These are phyloP conservation scores for Catharus bicknelli DNA, from an alignment of 2,113 vertebrate species.

Conservation along the genomic window DNA sequence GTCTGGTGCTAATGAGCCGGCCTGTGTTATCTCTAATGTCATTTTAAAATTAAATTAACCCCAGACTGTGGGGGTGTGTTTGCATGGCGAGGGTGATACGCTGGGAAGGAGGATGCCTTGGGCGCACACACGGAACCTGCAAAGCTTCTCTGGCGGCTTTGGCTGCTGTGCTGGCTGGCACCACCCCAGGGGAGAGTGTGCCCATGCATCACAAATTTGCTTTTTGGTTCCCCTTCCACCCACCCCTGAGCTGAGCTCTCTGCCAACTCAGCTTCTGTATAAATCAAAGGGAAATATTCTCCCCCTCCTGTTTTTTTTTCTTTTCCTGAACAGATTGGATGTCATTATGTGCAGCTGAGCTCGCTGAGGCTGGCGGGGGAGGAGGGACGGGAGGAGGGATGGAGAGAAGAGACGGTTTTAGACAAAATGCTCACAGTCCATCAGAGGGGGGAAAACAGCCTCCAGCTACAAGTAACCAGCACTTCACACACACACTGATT, in stretches of 20 bases:
- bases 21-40: constrained; percentile 54
- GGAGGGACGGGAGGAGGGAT: constrained; percentile 57
- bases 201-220: constrained; percentile 67
- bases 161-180: constrained; percentile 67
- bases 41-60: constrained; percentile 57
- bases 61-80: constrained; percentile 66
- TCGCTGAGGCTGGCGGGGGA: constrained; percentile 57
- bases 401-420: constrained; percentile 48
- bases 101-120: constrained; percentile 63
- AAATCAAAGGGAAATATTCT: constrained; percentile 74
- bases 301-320: constrained; percentile 64
- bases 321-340: constrained; percentile 76
- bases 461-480: constrained; percentile 60
- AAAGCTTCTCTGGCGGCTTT: constrained; percentile 52
- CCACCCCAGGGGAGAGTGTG: constrained; percentile 68
- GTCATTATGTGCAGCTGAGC: constrained; percentile 74
- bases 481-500: constrained; percentile 55
- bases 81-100: constrained; percentile 48
- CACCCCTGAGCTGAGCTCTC: constrained; percentile 59
- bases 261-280: constrained; percentile 72
- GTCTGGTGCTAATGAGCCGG: constrained; percentile 53
- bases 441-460: constrained; percentile 64
- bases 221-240: constrained; percentile 70
- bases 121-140: constrained; percentile 61
- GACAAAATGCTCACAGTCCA: constrained; percentile 61